Evolutionary conservation across 2,888 invertebrate species (phyloP), one percentile per base, ranked within the genome.

Genomic region (Glyphotaelius pellucidus): DNA sequence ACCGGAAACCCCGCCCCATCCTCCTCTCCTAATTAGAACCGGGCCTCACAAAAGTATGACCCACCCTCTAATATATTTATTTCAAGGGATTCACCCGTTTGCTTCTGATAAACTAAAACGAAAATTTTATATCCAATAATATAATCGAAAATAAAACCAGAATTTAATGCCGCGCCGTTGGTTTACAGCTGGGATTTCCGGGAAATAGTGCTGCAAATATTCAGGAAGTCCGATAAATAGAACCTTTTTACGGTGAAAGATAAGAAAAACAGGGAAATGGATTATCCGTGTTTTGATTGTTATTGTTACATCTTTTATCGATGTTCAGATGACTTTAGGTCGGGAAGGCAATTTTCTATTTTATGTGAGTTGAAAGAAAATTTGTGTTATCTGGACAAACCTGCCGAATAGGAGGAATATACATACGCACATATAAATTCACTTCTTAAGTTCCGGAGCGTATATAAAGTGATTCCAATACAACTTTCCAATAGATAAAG

Each of bases 91-190:
- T 38, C 85, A 85, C 85, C 42, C 42, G 35, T 85, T 83, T 38
- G 38, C 85, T n/a, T n/a, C 35, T 90, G 92, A 92, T 92, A 92
- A 92, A 90, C 90, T n/a, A 84, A 84, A 47, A 15, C 89, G 38
- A 80, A 92, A 92, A 90, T 92, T 92, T 92, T 92, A 92, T 92
- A 87, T 92, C 85, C 92, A 84, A 90, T 92, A 92, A 90, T 92
- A 92, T 85, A 92, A 90, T 90, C 90, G 86, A 86, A 91, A 85
- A 89, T 89, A 89, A 89, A 52, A 79, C 79, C 67, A n/a, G 42
- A 90, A 87, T 92, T 92, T 92, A 90, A 92, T 90, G 85, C 85
- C 7, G 42, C 25, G 42, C 25, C 7, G 85, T n/a, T 38, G 85
- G 32, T 38, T 25, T 38, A 42, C 35, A 85, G 85, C 19, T 35